Percentiles rank a stretch among this genome's conserved stretches.
These are phyloP conservation scores for Bhutanitis thaidina DNA, from an alignment of 2,888 invertebrate species.

Conservation along the genomic window DNA sequence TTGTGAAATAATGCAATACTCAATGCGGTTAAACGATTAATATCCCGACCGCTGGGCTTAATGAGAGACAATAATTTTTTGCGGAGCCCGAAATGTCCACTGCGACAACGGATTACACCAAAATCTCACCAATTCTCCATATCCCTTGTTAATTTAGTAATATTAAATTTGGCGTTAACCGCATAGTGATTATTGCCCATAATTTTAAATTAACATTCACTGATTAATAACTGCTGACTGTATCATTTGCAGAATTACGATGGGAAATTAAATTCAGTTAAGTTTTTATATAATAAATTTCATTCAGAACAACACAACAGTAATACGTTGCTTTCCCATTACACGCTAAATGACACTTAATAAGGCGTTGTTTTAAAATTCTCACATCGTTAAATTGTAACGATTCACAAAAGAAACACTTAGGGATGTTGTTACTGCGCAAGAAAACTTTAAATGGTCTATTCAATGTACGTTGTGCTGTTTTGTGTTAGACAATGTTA, in stretches of 20 bases:
- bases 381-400: conserved; percentile 7
- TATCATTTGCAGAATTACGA: conserved; percentile 14
- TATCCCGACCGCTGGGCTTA: conserved; percentile 29
- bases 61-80: conserved; percentile 30
- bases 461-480: conserved; percentile 2
- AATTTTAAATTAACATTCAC: conserved; percentile 19
- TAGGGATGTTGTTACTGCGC: background rate
- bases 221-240: conserved; percentile 19
- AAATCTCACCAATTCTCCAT: conserved; percentile 17
- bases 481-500: conserved; percentile 10
- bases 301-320: background rate
- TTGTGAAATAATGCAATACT: conserved; percentile 30
- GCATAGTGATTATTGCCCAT: conserved; percentile 20
- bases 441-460: conserved; percentile 5
- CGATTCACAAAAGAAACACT: conserved; percentile 15
- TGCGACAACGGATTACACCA: conserved; percentile 19
- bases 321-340: conserved; percentile 5
- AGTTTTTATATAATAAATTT: too few species aligned
- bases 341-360: conserved; percentile 10
- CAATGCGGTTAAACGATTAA: conserved; percentile 33
- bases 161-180: conserved; percentile 22
- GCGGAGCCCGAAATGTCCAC: conserved; percentile 4
- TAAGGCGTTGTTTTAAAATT: conserved; percentile 11
- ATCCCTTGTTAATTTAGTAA: conserved; percentile 22
- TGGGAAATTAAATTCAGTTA: background rate